Base-by-base conservation (phyloP, 1,140 invertebrate genomes). In the Camponotus floridanus region DNA sequence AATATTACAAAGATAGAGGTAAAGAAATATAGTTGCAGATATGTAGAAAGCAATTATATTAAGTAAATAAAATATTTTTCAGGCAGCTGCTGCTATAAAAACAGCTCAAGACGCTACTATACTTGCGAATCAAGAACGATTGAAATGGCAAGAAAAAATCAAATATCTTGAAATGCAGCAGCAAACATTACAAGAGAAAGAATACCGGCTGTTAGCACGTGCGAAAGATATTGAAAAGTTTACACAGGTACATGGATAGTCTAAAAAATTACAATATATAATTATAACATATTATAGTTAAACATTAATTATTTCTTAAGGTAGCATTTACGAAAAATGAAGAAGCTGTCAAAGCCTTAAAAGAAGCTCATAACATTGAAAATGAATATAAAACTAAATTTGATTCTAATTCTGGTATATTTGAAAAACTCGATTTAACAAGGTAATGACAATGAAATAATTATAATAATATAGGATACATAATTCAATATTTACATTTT, bases 211-310 rank as follows among this genome's bases (percentile, higher is more conserved):
- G 2, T 79, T 92, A 55, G 36, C 91, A 26, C 92, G 90, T 45
- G 94, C 94, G 1, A 94, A 93, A 88, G 93, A 94, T 70, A 87
- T 95, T 13, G 92, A 95, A 81, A 87, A 91, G 51, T 87, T 95
- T 21, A 95, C 94, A 65, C 91, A 94, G 80, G 94, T 26, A 26
- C 26, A 26, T 26, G 26, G 86, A 88, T n/a, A 59, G 26, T 51
- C 4, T 51, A 15, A 51, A 51, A 51, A 51, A 1, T 51, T 51
- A 51, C 13, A 51, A 51, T 51, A 48, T 48, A 51, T 51, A 51
- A 4, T 51, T 51, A 51, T 51, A 51, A 51, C 48, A 51, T 64
- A 70, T 65, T 45, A 42, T 45, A 45, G 42, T 73, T 65, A 83
- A 70, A n/a, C 2, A 45, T 45, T 45, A 65, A 81, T 89, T 86